phyloP scores from a whole-genome alignment of 2,113 vertebrate genomes.

The Xenopus borealis region DNA sequence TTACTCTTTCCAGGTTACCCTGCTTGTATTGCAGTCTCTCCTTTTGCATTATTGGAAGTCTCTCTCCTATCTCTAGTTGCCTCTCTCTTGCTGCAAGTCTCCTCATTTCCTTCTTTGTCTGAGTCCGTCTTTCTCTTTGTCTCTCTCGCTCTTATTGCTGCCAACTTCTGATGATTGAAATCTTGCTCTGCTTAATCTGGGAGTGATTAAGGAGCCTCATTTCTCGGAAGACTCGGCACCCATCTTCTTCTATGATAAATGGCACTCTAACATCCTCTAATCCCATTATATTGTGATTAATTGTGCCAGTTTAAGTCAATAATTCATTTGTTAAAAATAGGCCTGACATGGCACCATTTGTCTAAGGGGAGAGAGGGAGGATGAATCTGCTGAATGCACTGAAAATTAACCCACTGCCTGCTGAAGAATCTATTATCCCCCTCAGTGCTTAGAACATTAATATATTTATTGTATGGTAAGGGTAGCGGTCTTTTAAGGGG shows the following conservation, averaged over 20 bases:
- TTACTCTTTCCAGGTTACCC: not conserved
- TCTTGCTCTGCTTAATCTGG: constrained; percentile 84
- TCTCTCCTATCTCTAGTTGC: not conserved
- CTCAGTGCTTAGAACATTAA: too few relatives aligned
- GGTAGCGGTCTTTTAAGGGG: too few relatives aligned
- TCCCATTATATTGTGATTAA: constrained; percentile 98
- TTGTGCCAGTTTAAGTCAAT: constrained; percentile 98
- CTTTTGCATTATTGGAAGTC: not conserved
- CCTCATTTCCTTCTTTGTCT: not conserved
- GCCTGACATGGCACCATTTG: constrained; percentile 79
- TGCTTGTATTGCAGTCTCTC: not conserved
- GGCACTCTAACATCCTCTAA: constrained; percentile 84
- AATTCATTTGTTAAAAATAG: constrained; percentile 98
- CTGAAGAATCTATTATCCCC: not conserved
- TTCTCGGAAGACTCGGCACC: constrained; percentile 89
- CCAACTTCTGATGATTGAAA: constrained; percentile 71
- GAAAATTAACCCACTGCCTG: constrained; percentile 40
- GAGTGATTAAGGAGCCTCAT: constrained; percentile 94
- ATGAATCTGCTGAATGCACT: constrained; percentile 71
- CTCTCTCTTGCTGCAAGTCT: not conserved
- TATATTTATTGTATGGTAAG: too few relatives aligned
- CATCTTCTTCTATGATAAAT: constrained; percentile 93
- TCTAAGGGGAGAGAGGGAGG: constrained; percentile 66
- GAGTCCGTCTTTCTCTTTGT: not conserved
- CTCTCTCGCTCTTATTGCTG: constrained; percentile 33